phyloP scores from a whole-genome alignment of 2,888 invertebrate genomes.

The Gryllus longicercus region DNA sequence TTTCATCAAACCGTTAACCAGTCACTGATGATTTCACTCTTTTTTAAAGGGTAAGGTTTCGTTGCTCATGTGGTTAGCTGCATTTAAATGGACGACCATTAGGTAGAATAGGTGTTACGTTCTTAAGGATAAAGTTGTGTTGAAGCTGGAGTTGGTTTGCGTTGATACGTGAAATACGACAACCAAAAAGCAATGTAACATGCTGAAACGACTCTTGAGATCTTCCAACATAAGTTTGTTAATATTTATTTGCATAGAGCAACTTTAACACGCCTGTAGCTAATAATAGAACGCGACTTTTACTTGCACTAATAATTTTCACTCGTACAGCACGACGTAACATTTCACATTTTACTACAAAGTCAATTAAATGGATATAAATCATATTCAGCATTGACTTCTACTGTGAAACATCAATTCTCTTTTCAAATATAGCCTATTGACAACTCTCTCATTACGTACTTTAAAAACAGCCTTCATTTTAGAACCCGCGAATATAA shows the following conservation, averaged over 20 bases:
- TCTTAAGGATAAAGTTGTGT: slow-evolving; percentile 35
- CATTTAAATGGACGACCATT: slow-evolving; percentile 41
- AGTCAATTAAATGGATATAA: slow-evolving; percentile 57
- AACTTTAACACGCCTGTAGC: slow-evolving; percentile 73
- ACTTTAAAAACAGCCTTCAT: slow-evolving; percentile 59
- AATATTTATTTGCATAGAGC: slow-evolving; percentile 57
- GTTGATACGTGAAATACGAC: slow-evolving; percentile 21
- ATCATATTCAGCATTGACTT: slow-evolving; percentile 74
- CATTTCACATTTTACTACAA: slow-evolving; percentile 56
- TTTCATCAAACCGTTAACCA: slow-evolving; percentile 53
- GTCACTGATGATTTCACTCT: slow-evolving; percentile 45
- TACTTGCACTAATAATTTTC: slow-evolving; percentile 64
- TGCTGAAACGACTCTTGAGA: slow-evolving; percentile 51
- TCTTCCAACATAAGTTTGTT: slow-evolving; percentile 78
- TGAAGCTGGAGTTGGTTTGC: slow-evolving; percentile 34
- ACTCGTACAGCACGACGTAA: slow-evolving; percentile 76
- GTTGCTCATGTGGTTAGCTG: slow-evolving; percentile 42
- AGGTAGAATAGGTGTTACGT: slow-evolving; percentile 36
- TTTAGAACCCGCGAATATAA: slow-evolving; percentile 63
- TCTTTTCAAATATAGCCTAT: slow-evolving; percentile 58
- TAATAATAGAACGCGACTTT: slow-evolving; percentile 65
- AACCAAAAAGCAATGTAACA: neutral
- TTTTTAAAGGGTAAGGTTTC: slow-evolving; percentile 55
- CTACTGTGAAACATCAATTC: slow-evolving; percentile 92
- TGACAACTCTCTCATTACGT: slow-evolving; percentile 53